phyloP scores from a whole-genome alignment of 2,113 vertebrate genomes.

The Diadophis punctatus region DNA sequence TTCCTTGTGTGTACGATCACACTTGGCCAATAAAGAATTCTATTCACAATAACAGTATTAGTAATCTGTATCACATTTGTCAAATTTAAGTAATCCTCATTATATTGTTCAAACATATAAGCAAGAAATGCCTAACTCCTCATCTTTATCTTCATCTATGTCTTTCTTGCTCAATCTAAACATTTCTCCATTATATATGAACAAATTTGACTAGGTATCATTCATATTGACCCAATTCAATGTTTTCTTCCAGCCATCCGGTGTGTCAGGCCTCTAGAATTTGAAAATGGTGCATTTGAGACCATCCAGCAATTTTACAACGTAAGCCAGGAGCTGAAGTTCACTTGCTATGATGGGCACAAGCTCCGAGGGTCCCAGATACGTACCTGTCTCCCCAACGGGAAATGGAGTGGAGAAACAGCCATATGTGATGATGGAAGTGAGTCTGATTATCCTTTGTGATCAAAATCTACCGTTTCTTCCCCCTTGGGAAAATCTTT shows the following conservation, averaged over 20 bases:
- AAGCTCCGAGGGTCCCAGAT: slow-evolving; percentile 65
- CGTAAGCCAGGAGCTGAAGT: slow-evolving; percentile 64
- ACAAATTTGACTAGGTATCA: no score
- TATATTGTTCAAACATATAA: no score
- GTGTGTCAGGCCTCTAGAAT: not conserved
- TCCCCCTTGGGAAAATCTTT: not conserved
- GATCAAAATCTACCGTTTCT: not conserved
- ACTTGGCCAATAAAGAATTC: no score
- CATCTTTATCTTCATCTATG: no score
- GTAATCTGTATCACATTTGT: no score
- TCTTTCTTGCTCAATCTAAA: no score
- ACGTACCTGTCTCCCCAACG: slow-evolving; percentile 71
- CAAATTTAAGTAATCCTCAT: no score
- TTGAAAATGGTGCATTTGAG: slow-evolving; percentile 56
- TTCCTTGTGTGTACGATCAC: no score
- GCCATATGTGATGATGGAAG: slow-evolving; percentile 75
- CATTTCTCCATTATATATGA: no score
- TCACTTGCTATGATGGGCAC: slow-evolving; percentile 75
- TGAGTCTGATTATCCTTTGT: slow-evolving; percentile 48
- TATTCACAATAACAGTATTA: no score
- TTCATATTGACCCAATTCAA: no score
- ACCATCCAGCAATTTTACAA: slow-evolving; percentile 66
- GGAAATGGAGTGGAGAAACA: slow-evolving; percentile 78
- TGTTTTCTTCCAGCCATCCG: not conserved
- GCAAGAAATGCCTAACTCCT: no score